Percentiles rank a stretch among this genome's conserved stretches.
Conservation (phyloP, 2,113 vertebrate species). For the Scomber scombrus region DNA sequence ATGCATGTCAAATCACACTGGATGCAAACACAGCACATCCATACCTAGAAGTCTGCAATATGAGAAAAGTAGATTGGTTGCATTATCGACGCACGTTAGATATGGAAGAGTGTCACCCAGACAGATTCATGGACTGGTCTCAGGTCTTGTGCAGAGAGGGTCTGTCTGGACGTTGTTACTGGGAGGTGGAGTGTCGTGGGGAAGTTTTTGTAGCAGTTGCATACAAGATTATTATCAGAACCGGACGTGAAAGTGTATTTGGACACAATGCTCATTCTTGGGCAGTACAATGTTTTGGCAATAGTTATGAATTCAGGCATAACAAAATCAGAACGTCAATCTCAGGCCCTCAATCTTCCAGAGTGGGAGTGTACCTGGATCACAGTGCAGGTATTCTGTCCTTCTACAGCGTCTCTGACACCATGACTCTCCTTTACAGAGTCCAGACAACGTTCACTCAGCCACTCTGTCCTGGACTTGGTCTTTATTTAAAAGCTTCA, state of each 20-base stretch:
- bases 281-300: not conserved
- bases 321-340: not conserved
- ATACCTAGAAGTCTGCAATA: no score
- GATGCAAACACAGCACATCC: slow-evolving; percentile 29
- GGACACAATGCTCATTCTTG: slow-evolving; percentile 34
- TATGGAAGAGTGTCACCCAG: not conserved
- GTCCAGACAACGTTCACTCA: no score
- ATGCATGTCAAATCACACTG: slow-evolving; percentile 3
- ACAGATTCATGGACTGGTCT: slow-evolving; percentile 18
- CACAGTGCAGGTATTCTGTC: no score
- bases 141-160: slow-evolving; percentile 6
- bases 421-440: no score
- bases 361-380: no score
- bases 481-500: no score
- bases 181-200: slow-evolving; percentile 27
- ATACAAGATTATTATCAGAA: slow-evolving; percentile 18
- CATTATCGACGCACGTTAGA: no score
- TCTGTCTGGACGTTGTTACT: slow-evolving; percentile 23
- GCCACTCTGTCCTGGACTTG: not conserved
- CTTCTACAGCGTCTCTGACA: no score
- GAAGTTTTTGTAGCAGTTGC: slow-evolving; percentile 12
- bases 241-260: not conserved
- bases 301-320: slow-evolving; percentile 25
- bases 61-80: no score
- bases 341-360: not conserved